Percentiles rank a stretch among this genome's conserved stretches.
phyloP scores from a whole-genome alignment of 2,797 vertebrate genomes.

The Cetoscarus ocellatus region DNA sequence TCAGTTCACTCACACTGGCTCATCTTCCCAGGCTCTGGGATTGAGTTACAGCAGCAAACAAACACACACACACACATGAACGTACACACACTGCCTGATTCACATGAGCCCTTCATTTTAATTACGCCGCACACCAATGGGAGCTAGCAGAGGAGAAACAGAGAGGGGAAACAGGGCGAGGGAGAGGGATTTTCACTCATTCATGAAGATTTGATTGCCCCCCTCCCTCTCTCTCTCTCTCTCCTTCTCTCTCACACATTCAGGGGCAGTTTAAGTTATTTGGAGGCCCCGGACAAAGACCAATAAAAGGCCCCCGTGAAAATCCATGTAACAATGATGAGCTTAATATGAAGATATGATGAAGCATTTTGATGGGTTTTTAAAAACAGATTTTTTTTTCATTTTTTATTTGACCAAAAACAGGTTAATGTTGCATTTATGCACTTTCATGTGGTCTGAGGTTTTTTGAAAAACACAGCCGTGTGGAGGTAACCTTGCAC shows the following conservation, averaged over 20 bases:
- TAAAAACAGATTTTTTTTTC: too few relatives aligned
- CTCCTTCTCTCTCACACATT: constrained; percentile 10
- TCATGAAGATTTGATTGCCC: constrained; percentile 74
- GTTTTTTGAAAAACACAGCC: too few relatives aligned
- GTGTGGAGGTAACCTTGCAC: too few relatives aligned
- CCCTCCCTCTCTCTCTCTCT: constrained; percentile 22
- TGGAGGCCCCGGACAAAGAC: too few relatives aligned
- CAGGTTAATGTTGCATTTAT: too few relatives aligned
- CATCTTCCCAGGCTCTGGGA: constrained; percentile 49
- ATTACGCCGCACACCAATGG: constrained; percentile 59
- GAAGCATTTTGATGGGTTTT: too few relatives aligned
- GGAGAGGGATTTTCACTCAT: constrained; percentile 57
- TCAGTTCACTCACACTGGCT: constrained; percentile 44
- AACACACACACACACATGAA: constrained; percentile 11
- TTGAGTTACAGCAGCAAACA: constrained; percentile 42
- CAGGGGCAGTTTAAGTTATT: not conserved
- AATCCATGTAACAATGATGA: too few relatives aligned
- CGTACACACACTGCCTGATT: constrained; percentile 16
- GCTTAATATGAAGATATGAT: too few relatives aligned
- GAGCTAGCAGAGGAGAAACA: constrained; percentile 46
- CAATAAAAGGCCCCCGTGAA: too few relatives aligned
- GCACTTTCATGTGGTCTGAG: too few relatives aligned
- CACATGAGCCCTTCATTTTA: constrained; percentile 60
- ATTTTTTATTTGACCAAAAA: too few relatives aligned
- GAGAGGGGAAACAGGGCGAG: constrained; percentile 11